phyloP scores from a whole-genome alignment of 1,140 invertebrate genomes.

The Polypedilum pembai region DNA sequence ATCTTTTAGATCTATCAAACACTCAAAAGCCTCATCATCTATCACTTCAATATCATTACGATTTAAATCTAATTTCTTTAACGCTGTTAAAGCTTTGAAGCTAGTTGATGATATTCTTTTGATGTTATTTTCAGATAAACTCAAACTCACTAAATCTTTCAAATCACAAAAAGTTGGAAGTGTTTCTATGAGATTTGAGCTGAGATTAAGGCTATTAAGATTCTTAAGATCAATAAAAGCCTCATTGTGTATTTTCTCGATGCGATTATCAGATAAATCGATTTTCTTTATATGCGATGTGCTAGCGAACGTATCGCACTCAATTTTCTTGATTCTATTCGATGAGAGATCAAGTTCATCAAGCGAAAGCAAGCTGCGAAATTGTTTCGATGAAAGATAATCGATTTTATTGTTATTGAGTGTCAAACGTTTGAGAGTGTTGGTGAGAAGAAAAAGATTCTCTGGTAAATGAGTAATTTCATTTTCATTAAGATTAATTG shows the following conservation, averaged over 20 bases:
- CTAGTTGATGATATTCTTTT: background rate
- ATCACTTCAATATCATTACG: background rate
- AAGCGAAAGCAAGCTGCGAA: background rate
- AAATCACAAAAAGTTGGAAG: background rate
- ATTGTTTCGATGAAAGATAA: background rate
- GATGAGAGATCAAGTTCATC: background rate
- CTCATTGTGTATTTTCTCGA: background rate
- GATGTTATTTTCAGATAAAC: background rate
- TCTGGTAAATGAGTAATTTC: background rate
- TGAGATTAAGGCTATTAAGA: background rate
- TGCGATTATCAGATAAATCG: background rate
- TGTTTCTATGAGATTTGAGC: background rate
- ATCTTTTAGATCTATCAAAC: background rate
- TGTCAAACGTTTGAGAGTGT: background rate
- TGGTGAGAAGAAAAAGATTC: constrained; percentile 4
- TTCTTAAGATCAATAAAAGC: background rate
- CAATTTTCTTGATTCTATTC: background rate
- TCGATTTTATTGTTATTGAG: background rate
- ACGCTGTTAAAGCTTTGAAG: background rate
- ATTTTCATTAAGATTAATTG: background rate
- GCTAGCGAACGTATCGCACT: background rate
- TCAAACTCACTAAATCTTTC: background rate
- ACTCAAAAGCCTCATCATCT: background rate
- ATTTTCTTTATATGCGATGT: constrained; percentile 18
- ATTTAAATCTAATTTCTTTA: constrained; percentile 2